Evolutionary conservation across 2,888 invertebrate genomes (phyloP), one percentile per base, ranked within the genome.

Genomic region (Mesodorylaimus sp.): DNA sequence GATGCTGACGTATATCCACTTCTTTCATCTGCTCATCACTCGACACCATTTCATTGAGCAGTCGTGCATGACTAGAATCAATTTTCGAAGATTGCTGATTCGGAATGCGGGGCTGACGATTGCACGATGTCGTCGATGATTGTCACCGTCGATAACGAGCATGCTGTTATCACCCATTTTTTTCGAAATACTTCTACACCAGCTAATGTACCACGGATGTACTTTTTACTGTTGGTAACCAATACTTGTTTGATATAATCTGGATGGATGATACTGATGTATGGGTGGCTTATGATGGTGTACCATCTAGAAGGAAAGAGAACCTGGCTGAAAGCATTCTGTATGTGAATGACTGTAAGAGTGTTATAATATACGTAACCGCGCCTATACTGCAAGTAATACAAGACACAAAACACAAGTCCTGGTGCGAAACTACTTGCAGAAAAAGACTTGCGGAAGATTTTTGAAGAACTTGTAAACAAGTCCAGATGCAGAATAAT

Each of bases 21-120:
- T 41, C n/a, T 23, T 10, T 19, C 21, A n/a, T 10, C 21, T 23
- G 10, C 7, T 23, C 41, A 23, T 5, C 41, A 23, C 5, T 41
- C 41, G 7, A 7, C n/a, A 7, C 10, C n/a, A 23, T 19, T n/a
- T n/a, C n/a, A n/a, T n/a, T n/a, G 41, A n/a, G 41, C 19, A 41
- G 7, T 23, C 19, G 10, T 23, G 41, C 5, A 41, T 41, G 7
- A 21, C 7, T 23, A 23, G 41, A 21, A 23, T 24, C 21, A 23
- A 5, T 44, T 27, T 24, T 3, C n/a, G 5, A 16, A 44, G 7
- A 16, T 44, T 19, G 13, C 24, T 24, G 3, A 19, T 16, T 45
- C 24, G 10, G 25, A 48, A 48, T 16, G 43, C 43, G 10, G 48
- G 48, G n/a, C 26, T 45, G 24, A n/a, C 43, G 21, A 48, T 19